phyloP scores from a whole-genome alignment of 2,797 vertebrate species.

The Microchirus variegatus region DNA sequence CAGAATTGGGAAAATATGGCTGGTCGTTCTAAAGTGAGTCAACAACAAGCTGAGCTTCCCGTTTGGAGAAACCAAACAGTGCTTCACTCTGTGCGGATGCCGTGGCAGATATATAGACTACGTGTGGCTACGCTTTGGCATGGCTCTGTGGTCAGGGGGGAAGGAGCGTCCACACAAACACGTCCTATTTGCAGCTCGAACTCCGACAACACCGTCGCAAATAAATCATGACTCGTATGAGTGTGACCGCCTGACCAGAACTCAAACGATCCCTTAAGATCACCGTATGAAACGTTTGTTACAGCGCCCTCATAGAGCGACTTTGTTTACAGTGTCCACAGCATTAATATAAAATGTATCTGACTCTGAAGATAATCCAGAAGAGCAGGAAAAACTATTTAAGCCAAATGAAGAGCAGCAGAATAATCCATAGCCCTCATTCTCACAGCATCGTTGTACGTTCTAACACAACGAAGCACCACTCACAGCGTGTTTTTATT shows the following conservation, averaged over 20 bases:
- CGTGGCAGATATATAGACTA: conserved; percentile 1
- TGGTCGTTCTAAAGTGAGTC: conserved; percentile 3
- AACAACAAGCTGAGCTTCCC: neutral
- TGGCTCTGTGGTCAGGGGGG: conserved; percentile 1
- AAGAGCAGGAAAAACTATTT: neutral
- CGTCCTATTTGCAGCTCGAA: conserved; percentile 41
- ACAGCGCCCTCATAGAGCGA: no score
- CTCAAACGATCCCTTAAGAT: no score
- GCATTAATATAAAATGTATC: neutral
- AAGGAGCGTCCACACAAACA: conserved; percentile 27
- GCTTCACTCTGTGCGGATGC: conserved; percentile 11
- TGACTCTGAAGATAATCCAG: neutral
- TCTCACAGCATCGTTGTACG: neutral
- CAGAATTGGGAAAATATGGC: no score
- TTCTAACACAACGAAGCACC: neutral
- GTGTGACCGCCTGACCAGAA: neutral
- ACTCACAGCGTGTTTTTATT: neutral
- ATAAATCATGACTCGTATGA: conserved; percentile 25
- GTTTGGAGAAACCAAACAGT: conserved; percentile 1
- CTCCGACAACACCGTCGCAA: conserved; percentile 42
- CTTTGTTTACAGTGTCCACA: neutral
- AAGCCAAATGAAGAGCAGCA: neutral
- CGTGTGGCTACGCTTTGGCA: neutral
- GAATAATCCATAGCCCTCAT: no score
- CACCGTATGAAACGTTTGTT: neutral